Evolutionary conservation across 1,140 invertebrate genomes (phyloP).

Genomic region (Nasonia giraulti): DNA sequence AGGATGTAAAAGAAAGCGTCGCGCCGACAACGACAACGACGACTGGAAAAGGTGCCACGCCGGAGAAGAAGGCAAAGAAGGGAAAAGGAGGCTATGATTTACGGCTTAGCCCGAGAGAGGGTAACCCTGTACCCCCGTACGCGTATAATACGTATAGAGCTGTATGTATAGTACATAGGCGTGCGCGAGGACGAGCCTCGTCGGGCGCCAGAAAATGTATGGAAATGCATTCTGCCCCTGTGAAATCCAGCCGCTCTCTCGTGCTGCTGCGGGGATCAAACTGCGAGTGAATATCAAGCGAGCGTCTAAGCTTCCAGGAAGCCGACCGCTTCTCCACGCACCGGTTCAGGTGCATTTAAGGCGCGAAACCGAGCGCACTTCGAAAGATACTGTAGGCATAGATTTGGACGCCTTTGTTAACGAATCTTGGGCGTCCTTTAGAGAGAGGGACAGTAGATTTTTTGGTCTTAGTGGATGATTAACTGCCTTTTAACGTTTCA

Average conservation of each 20-base stretch:
- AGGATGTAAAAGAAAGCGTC: constrained; percentile 35
- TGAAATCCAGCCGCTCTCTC: constrained; percentile 6
- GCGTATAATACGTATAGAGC: neutral
- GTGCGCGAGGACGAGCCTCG: neutral
- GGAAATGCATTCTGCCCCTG: constrained; percentile 56
- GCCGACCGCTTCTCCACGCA: neutral
- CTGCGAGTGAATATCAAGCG: constrained; percentile 46
- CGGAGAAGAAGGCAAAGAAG: neutral
- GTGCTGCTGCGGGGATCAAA: constrained; percentile 49
- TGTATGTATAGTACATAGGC: neutral
- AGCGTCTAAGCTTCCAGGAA: constrained; percentile 16
- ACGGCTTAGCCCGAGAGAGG: constrained; percentile 45
- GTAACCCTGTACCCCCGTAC: neutral
- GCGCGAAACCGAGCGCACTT: neutral
- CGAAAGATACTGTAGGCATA: neutral
- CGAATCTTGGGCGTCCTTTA: neutral
- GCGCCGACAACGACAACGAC: neutral
- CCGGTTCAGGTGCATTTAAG: constrained; percentile 16
- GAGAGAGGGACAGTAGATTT: too few relatives aligned
- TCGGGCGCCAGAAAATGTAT: constrained; percentile 54
- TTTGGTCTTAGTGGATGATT: too few relatives aligned
- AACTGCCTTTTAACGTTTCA: too few relatives aligned
- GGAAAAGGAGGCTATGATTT: constrained; percentile 52
- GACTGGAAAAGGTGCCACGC: neutral
- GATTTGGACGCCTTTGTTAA: neutral